Evolutionary conservation across 2,113 vertebrate species (phyloP), one percentile per base, ranked within the genome.

Genomic region (Acanthisitta chloris): DNA sequence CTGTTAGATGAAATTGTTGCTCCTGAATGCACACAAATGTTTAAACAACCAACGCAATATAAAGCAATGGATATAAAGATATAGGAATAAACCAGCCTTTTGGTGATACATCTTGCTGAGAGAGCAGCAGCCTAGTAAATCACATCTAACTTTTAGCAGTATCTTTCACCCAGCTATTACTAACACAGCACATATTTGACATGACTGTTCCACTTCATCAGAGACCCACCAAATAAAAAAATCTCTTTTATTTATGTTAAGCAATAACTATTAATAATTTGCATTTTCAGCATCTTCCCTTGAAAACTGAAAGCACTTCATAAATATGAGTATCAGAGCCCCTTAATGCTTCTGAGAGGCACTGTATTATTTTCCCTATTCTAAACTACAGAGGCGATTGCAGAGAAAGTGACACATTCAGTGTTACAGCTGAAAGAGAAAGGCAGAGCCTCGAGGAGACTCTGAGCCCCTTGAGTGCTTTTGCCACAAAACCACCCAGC

Each of bases 1-100:
- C 89, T 83, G 42, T 49, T 70, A 77, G 42, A 88, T 81, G 83
- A 89, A 94, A 86, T 87, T 84, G 51, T 83, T 84, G 65, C 88
- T 94, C 72, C 86, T 84, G 77, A 88, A 81, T 52, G 64, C 72
- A 42, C 55, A 64, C 64, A 86, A 88, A 66, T 88, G 54, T 92
- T 74, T 88, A 78, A 94, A 73, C 33, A 81, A 79, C 38, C 9
- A 6, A 74, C 48, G 71, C 15, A 59, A 29, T 48, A 62, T 74
- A 88, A 88, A 86, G 59, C 16, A 74, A n/a, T 76, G 51, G 76
- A 58, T 81, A 67, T 42, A 93, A 73, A 29, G 38, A 49, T 19
- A 6, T 40, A 64, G 70, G 91, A 79, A 90, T 59, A 83, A 89
- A 84, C 26, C 59, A 71, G 43, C 17, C 17, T 78, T 73, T 71